Base-by-base conservation (phyloP, 1,140 invertebrate genomes). In the Cecropterus lyciades region DNA sequence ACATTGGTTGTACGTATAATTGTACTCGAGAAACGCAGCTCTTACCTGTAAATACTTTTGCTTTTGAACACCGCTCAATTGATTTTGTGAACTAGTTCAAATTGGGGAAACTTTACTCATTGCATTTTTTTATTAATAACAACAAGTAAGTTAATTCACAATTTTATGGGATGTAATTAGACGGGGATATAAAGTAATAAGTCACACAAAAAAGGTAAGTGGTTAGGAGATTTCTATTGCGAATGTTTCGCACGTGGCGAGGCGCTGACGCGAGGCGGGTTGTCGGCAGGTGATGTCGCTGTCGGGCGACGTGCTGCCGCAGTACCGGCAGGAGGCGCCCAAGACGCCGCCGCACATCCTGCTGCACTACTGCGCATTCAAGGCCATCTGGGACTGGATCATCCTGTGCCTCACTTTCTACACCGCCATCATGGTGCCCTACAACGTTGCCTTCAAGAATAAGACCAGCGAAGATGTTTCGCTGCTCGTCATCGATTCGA, bases 381-480 rank as follows among this genome's bases (percentile, higher is more conserved):
- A 98, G 93, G 98, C 98, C 70, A 98, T 98, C 84, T 99, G 99
- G 99, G 99, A 99, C 94, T 99, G 99, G 99, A 97, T 99, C 86
- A 99, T 99, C 90, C 95, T 99, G 65, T 98, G 98, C 93, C 95
- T 99, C 81, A 99, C 99, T 72, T 99, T 99, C 95, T 99, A 99
- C 94, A 99, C 99, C 65, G 99, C 99, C 87, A 99, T 99, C 91
- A 99, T 99, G 98, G 99, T 99, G 77, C 99, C 99, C 65, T 99
- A 99, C 94, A 99, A 99, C 93, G 99, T 99, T 80, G 98, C 99
- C 84, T 99, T 99, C 94, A 99, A 99, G 93, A 99, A 99, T 93
- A 99, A 99, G 93, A 99, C 98, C 65, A 98, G 98, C 92, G 99
- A 99, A 93, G 98, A 99, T 92, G 98, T 99, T 49, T 98, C 97